Conservation (phyloP, 2,888 invertebrate species). For the Pristionchus entomophagus region DNA sequence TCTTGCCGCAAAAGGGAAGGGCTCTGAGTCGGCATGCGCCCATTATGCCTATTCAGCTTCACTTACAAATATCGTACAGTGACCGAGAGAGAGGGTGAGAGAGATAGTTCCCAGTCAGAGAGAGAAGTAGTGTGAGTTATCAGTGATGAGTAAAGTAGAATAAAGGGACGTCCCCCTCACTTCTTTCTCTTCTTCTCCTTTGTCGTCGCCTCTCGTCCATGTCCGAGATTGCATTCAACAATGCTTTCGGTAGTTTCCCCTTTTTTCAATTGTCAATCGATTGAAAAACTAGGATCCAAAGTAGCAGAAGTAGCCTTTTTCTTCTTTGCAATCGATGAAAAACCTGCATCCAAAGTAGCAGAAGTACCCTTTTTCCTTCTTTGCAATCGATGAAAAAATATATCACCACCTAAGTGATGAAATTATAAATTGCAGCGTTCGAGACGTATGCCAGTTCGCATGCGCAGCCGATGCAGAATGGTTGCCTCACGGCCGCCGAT, state of each 20-base stretch:
- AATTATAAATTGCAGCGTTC: conserved; percentile 15
- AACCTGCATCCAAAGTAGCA: too few species aligned
- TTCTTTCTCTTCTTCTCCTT: conserved; percentile 9
- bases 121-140: conserved; percentile 31
- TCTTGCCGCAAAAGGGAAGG: conserved; percentile 36
- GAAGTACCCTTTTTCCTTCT: background rate
- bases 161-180: conserved; percentile 35
- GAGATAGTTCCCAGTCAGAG: background rate
- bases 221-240: conserved; percentile 33
- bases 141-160: conserved; percentile 39
- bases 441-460: conserved; percentile 12
- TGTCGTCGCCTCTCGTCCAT: background rate
- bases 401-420: background rate
- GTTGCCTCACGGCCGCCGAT: conserved; percentile 31
- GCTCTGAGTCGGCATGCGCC: background rate
- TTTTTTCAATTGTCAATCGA: background rate
- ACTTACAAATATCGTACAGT: conserved; percentile 46
- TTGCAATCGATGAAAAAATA: background rate
- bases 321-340: background rate
- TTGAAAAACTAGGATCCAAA: background rate
- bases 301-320: background rate
- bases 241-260: conserved; percentile 39
- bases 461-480: conserved; percentile 14
- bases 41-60: conserved; percentile 20
- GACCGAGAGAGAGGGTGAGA: conserved; percentile 10